Base-by-base conservation (phyloP, 2,888 invertebrate genomes). In the Idaea aversata region DNA sequence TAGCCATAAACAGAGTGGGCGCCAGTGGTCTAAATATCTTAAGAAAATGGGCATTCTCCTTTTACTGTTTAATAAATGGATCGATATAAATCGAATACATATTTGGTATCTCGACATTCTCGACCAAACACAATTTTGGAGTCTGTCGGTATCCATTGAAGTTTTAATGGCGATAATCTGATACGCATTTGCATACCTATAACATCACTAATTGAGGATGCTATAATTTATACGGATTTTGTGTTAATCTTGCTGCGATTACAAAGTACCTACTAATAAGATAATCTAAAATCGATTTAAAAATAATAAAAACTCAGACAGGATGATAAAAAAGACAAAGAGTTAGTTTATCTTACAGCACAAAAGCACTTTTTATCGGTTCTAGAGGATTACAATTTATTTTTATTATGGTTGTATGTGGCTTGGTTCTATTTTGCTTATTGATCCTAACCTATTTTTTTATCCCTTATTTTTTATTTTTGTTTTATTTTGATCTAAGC, bases 71-170 rank as follows among this genome's bases (percentile, higher is more conserved):
- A 47, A 47, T 47, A 47, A 47, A 47, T 47, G 47, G 47, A 47
- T 47, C 47, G 47, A 47, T 47, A 47, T 10, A 47, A 7, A 47
- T 13, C 47, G 47, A 47, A 63, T 62, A 60, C 60, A 5, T 15
- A n/a, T 59, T 59, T 59, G 25, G 25, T 25, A 59, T 66, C 35
- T 47, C 47, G 10, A 47, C 25, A 25, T 25, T 25, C 25, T 25
- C 25, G 25, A 47, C 47, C 13, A 47, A 47, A 47, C 47, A 13
- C 13, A 47, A 47, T 47, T 47, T 10, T 13, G 47, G 10, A 47
- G 47, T 25, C 25, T 3, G 25, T 25, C 67, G 61, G 65, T 69
- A 73, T 61, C 47, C 64, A 64, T 67, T 67, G 64, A 69, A 68
- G 66, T 68, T 65, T 75, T 57, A 67, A 67, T 72, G 62, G 34